These are phyloP conservation scores for Anas georgica DNA, from an alignment of 2,797 vertebrate species.

Conservation along the genomic window DNA sequence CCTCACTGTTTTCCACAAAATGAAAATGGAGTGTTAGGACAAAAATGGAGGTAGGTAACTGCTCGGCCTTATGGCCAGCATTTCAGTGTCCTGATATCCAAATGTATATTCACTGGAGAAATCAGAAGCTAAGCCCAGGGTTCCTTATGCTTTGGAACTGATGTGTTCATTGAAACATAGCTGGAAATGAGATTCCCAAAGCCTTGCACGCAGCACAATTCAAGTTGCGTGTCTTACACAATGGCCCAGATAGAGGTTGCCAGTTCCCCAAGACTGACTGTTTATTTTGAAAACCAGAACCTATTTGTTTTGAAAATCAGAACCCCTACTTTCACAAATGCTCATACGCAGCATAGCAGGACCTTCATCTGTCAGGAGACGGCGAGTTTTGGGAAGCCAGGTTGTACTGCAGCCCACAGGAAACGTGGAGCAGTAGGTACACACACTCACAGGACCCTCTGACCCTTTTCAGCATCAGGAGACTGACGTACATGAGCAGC, in stretches of 20 bases:
- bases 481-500: fast-evolving
- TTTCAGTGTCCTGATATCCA: background rate
- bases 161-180: background rate
- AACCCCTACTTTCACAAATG: too few relatives aligned
- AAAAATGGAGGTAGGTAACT: background rate
- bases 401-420: background rate
- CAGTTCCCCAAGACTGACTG: background rate
- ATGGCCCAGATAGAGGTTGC: background rate
- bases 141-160: background rate
- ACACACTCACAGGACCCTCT: background rate
- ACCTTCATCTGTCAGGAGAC: background rate
- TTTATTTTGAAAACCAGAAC: background rate
- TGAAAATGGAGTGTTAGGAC: background rate
- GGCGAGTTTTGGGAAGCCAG: background rate
- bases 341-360: background rate
- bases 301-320: background rate
- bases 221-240: background rate
- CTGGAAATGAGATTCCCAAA: background rate
- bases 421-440: fast-evolving
- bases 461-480: background rate
- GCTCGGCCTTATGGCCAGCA: background rate
- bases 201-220: background rate
- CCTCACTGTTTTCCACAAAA: background rate
- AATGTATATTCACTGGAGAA: background rate
- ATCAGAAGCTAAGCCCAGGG: background rate